Conservation (phyloP, 1,140 invertebrate species). For the Triops cancriformis region DNA sequence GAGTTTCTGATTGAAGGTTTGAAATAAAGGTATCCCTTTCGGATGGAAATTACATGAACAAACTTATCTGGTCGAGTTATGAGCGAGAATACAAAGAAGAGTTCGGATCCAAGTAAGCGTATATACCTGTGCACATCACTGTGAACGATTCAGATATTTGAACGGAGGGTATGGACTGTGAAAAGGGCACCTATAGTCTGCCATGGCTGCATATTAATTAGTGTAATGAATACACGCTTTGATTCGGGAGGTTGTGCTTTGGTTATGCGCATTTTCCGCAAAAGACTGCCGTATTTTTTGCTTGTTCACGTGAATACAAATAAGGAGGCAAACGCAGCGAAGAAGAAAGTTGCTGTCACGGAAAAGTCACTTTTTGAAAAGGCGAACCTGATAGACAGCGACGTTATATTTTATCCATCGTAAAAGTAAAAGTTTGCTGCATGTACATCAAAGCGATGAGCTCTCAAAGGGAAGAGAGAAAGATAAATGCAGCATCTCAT, state of each 20-base stretch:
- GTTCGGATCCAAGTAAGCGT: not conserved
- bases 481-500: not conserved
- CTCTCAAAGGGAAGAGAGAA: not conserved
- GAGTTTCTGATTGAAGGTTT: too few relatives aligned
- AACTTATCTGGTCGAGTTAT: not conserved
- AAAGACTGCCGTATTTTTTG: not conserved
- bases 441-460: slow-evolving; percentile 9
- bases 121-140: not conserved
- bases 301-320: not conserved
- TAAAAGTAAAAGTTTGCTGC: not conserved
- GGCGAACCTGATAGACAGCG: not conserved
- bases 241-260: not conserved
- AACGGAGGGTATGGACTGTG: not conserved
- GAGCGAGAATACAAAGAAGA: not conserved
- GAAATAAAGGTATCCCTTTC: too few relatives aligned
- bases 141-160: not conserved
- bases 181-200: not conserved
- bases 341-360: slow-evolving; percentile 1
- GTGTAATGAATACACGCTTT: not conserved
- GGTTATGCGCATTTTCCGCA: not conserved
- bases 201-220: not conserved
- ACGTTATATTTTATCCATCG: not conserved
- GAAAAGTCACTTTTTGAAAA: not conserved
- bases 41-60: too few relatives aligned
- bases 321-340: not conserved